Base-by-base conservation (phyloP, 2,113 vertebrate genomes). In the Meles meles region DNA sequence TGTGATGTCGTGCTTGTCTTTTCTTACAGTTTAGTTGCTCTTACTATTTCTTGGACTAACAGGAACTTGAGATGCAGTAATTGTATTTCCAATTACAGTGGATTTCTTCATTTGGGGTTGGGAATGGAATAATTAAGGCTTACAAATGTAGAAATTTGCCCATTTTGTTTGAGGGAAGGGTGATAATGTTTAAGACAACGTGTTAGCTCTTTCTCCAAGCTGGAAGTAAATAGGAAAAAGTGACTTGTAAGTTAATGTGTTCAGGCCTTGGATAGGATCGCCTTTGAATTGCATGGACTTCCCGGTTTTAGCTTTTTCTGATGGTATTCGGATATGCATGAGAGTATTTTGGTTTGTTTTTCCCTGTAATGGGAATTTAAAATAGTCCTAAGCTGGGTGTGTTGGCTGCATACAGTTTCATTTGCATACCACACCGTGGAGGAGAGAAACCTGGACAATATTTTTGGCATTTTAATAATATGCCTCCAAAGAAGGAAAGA, bases 401-500 rank as follows among this genome's bases (percentile, higher is more conserved):
- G 49, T 59, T 52, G 67, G n/a, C 34, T 76, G 7, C 2, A 34
- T 65, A 5, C 6, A 29, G 65, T 90, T 71, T 94, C 82, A 93
- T 84, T 34, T 89, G 44, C 55, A 47, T 57, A 81, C 52, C 39
- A 39, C 23, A n/a, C 3, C 15, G 59, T 15, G 11, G 42, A 92
- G 7, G 74, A 96, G 42, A 82, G 89, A 94, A 95, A 34, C 9
- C 3, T 90, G 74, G 57, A 80, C 1, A 55, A 6, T 80, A 14
- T 27, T 96, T 82, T 63, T 82, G 52, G 65, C n/a, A 90, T 77
- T 94, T 94, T 85, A 87, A 80, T 87, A 86, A 83, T n/a, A 57
- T 71, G n/a, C 55, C 91, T 96, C 94, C 96, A 93, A 97, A 88
- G 96, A 80, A 98, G 80, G 88, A 98, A 98, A 98, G 27, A 96